Evolutionary conservation across 1,140 invertebrate genomes (phyloP).

Genomic region (Heterodera schachtii): DNA sequence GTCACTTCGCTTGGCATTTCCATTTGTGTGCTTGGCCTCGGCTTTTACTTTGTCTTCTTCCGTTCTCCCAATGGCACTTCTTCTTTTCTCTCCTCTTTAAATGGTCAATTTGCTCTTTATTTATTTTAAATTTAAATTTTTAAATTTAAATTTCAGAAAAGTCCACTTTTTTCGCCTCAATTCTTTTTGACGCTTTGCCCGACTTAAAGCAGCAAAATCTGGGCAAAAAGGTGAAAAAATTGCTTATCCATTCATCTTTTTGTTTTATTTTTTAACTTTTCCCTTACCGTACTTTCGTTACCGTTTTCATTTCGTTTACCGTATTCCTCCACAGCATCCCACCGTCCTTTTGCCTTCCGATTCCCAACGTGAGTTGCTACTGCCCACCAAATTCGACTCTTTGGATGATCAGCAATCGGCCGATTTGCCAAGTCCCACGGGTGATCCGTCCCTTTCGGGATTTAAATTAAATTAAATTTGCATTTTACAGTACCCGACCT

Average conservation of each 20-base stretch:
- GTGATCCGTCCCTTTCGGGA: not conserved
- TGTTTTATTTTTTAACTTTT: not conserved
- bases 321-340: not conserved
- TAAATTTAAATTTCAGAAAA: constrained; percentile 39
- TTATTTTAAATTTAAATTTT: constrained; percentile 5
- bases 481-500: constrained; percentile 52
- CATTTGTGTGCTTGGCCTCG: constrained; percentile 59
- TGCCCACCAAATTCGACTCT: not conserved
- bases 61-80: constrained; percentile 44
- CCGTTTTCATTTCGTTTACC: too few species aligned
- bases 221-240: constrained; percentile 8
- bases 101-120: constrained; percentile 44
- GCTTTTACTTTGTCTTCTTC: constrained; percentile 60
- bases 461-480: not conserved
- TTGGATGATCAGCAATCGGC: constrained; percentile 1
- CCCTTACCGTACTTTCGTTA: not conserved
- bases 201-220: constrained; percentile 51
- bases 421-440: not conserved
- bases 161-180: constrained; percentile 50
- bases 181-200: constrained; percentile 61
- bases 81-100: constrained; percentile 38
- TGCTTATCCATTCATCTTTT: not conserved
- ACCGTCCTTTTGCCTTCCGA: constrained; percentile 45
- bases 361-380: constrained; percentile 56
- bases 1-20: constrained; percentile 54